Conservation (phyloP, 2,888 invertebrate species). For the Mylabris sibirica region DNA sequence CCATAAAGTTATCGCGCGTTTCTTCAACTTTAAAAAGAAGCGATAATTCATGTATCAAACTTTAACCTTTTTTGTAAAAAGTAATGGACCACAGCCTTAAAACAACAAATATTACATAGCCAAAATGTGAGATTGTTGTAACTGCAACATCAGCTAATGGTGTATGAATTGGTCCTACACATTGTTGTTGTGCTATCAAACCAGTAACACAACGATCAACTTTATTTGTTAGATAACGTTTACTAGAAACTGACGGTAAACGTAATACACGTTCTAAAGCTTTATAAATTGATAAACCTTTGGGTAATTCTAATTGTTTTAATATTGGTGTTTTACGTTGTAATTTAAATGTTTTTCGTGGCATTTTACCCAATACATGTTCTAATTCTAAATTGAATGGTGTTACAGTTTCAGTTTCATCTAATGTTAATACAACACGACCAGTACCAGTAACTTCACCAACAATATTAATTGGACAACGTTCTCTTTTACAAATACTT, state of each 20-base stretch:
- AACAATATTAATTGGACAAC: conserved; percentile 92
- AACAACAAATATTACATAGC: conserved; percentile 63
- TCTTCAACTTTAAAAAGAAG: too few relatives aligned
- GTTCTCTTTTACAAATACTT: conserved; percentile 83
- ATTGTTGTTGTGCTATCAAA: conserved; percentile 96
- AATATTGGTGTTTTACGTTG: conserved; percentile 50
- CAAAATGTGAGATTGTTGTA: conserved; percentile 85
- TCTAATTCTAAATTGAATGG: conserved; percentile 91
- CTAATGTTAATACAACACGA: conserved; percentile 73
- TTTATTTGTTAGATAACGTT: conserved; percentile 94
- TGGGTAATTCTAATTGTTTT: conserved; percentile 52
- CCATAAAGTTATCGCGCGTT: too few relatives aligned
- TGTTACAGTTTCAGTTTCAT: conserved; percentile 64
- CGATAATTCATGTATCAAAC: too few relatives aligned
- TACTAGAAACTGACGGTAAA: conserved; percentile 92
- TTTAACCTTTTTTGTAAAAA: too few relatives aligned
- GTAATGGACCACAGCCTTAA: too few relatives aligned
- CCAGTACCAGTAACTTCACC: conserved; percentile 91
- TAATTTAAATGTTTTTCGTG: conserved; percentile 71
- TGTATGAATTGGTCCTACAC: conserved; percentile 96
- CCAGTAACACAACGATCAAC: conserved; percentile 96
- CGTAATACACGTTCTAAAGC: conserved; percentile 82
- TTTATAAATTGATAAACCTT: conserved; percentile 67
- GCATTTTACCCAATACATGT: conserved; percentile 85
- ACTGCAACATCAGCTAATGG: conserved; percentile 95